A percentile compares a stretch with the other conserved stretches of the same genome.
phyloP scores from a whole-genome alignment of 1,140 invertebrate genomes.

The Eriocheir sinensis region DNA sequence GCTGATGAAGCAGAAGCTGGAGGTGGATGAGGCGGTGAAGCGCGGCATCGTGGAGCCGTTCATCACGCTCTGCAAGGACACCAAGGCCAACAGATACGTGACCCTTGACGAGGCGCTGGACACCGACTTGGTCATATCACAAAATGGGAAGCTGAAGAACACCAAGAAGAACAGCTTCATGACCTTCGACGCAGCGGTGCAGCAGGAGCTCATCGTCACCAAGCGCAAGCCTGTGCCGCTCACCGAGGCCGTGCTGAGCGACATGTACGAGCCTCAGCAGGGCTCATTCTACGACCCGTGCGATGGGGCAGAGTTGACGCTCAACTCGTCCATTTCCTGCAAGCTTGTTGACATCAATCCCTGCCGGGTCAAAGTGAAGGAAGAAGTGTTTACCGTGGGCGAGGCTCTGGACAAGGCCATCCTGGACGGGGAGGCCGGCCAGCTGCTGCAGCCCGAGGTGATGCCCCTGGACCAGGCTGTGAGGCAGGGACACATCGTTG shows the following conservation, averaged over 20 bases:
- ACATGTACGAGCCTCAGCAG: slow-evolving; percentile 89
- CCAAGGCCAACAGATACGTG: slow-evolving; percentile 86
- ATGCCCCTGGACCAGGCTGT: slow-evolving; percentile 89
- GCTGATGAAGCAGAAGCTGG: slow-evolving; percentile 87
- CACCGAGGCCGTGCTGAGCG: slow-evolving; percentile 89
- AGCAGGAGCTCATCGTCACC: slow-evolving; percentile 87
- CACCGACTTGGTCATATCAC: slow-evolving; percentile 81
- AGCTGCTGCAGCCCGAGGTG: slow-evolving; percentile 86
- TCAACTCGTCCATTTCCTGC: slow-evolving; percentile 88
- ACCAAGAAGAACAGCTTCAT: slow-evolving; percentile 84
- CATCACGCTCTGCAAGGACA: slow-evolving; percentile 91
- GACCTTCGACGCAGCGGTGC: slow-evolving; percentile 87
- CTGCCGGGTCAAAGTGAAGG: slow-evolving; percentile 89
- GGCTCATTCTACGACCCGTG: slow-evolving; percentile 91
- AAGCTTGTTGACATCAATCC: slow-evolving; percentile 88
- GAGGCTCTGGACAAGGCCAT: slow-evolving; percentile 82
- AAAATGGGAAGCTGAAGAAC: slow-evolving; percentile 81
- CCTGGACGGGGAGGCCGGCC: slow-evolving; percentile 87
- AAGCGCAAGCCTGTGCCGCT: slow-evolving; percentile 87
- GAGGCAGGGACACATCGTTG: slow-evolving; percentile 89
- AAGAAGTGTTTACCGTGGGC: slow-evolving; percentile 86
- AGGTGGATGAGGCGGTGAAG: slow-evolving; percentile 89
- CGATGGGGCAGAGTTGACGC: slow-evolving; percentile 88
- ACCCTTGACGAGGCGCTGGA: slow-evolving; percentile 82
- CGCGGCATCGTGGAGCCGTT: slow-evolving; percentile 91